Evolutionary conservation across 2,797 vertebrate genomes (phyloP).

Genomic region (Callimico goeldii): DNA sequence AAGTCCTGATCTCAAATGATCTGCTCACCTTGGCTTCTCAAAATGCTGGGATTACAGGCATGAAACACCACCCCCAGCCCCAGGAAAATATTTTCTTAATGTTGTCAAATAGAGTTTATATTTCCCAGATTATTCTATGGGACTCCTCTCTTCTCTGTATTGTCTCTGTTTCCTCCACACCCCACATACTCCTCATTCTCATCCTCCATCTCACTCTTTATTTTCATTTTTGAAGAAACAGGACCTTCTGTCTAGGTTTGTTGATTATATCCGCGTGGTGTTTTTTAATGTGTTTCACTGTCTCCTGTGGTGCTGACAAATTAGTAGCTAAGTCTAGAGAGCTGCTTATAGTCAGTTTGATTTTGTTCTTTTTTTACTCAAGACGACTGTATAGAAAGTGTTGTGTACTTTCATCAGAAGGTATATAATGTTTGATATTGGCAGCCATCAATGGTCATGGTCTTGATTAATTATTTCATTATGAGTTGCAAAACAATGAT

Average conservation of each 20-base stretch:
- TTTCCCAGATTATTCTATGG: not conserved
- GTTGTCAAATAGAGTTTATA: not conserved
- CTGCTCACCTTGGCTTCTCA: not conserved
- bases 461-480: conserved; percentile 3
- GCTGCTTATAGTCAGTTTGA: not conserved
- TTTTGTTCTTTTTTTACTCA: not conserved
- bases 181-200: not conserved
- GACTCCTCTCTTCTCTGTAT: not conserved
- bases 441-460: not conserved
- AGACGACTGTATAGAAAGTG: not conserved
- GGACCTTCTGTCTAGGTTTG: not conserved
- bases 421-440: not conserved
- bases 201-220: not conserved
- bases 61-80: not conserved
- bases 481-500: not conserved
- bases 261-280: not conserved
- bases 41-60: not conserved
- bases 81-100: not conserved
- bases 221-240: not conserved
- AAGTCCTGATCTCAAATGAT: not conserved
- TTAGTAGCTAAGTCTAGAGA: not conserved
- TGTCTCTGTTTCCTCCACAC: not conserved
- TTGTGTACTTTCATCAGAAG: conserved; percentile 30
- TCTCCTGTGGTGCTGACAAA: not conserved
- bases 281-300: not conserved